phyloP scores from a whole-genome alignment of 2,888 invertebrate species.

The Thymelicus acteon region DNA sequence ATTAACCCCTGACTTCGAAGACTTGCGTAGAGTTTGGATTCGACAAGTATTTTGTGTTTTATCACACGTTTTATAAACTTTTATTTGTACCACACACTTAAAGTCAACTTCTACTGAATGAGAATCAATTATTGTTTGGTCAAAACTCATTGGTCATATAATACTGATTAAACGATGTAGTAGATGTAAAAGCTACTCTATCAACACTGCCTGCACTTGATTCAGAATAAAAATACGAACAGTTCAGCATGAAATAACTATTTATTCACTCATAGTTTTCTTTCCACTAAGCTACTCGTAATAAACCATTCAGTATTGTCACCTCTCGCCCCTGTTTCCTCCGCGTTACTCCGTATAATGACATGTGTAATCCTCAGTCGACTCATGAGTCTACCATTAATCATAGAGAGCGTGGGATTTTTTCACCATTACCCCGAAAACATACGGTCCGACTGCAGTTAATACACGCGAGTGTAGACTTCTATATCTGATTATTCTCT shows the following conservation, averaged over 20 bases:
- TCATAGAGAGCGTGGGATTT: conserved; percentile 53
- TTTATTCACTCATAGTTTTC: background rate
- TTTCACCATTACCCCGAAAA: conserved; percentile 2
- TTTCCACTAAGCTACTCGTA: background rate
- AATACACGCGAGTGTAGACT: too few relatives aligned
- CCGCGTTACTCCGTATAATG: conserved; percentile 70
- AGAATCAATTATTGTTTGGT: too few relatives aligned
- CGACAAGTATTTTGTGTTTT: conserved; percentile 1
- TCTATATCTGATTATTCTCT: too few relatives aligned
- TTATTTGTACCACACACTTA: too few relatives aligned
- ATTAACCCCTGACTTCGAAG: conserved; percentile 31
- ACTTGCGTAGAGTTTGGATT: background rate
- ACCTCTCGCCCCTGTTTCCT: conserved; percentile 55
- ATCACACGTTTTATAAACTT: background rate
- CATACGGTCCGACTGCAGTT: background rate
- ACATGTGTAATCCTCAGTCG: conserved; percentile 76
- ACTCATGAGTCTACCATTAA: conserved; percentile 81
- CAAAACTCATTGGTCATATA: too few relatives aligned
- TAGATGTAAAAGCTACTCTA: too few relatives aligned
- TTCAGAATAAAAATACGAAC: too few relatives aligned
- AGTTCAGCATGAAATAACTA: too few relatives aligned
- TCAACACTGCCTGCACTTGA: too few relatives aligned
- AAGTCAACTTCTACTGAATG: too few relatives aligned
- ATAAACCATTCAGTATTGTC: conserved; percentile 50
- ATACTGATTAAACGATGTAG: too few relatives aligned